Evolutionary conservation across 2,888 invertebrate species (phyloP).

Genomic region (Meiosimyza platycephala): DNA sequence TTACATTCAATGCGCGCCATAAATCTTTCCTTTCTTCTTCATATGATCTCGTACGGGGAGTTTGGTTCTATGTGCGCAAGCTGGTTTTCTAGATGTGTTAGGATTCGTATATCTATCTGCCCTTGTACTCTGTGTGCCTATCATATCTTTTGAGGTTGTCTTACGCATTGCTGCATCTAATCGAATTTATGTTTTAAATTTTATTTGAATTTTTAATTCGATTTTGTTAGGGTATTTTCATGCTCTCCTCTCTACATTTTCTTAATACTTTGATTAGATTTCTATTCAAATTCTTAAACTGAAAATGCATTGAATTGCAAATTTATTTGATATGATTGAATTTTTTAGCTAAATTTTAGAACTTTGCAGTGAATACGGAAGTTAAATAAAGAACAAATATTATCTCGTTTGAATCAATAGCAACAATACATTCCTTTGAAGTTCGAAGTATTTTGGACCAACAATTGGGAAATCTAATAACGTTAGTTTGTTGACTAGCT

Average conservation of each 20-base stretch:
- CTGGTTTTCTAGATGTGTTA: background rate
- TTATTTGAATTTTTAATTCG: slow-evolving; percentile 4
- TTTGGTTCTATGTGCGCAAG: background rate
- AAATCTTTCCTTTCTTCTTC: slow-evolving; percentile 37
- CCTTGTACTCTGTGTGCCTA: background rate
- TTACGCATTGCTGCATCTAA: slow-evolving; percentile 1
- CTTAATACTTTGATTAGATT: no score
- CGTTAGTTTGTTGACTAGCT: no score
- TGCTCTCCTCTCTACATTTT: no score
- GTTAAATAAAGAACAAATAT: no score
- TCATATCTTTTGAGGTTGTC: background rate
- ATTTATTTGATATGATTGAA: background rate
- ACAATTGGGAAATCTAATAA: no score
- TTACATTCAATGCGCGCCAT: slow-evolving; percentile 48
- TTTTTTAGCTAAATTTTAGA: background rate
- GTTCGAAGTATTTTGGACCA: no score
- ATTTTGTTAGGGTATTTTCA: background rate
- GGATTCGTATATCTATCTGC: background rate
- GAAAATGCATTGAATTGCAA: slow-evolving; percentile 6
- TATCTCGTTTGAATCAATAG: no score
- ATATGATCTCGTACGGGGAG: no score
- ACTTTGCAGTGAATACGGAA: no score
- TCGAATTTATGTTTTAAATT: slow-evolving; percentile 7
- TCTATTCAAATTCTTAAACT: background rate
- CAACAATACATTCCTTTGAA: no score